Evolutionary conservation across 2,888 invertebrate genomes (phyloP).

Genomic region (Fissipunctia ypsillon): DNA sequence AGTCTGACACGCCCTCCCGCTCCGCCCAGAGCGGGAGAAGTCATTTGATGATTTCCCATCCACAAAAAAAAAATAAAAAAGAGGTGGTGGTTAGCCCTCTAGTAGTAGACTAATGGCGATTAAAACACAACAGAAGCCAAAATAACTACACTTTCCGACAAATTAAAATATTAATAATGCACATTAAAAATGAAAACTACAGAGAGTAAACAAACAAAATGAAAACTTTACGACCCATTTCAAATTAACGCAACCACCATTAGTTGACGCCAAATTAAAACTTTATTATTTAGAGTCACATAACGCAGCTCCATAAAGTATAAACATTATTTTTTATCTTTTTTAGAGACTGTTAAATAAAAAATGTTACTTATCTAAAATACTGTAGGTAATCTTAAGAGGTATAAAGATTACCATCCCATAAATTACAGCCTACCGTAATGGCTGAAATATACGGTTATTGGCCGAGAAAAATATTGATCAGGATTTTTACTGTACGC

Average conservation of each 20-base stretch:
- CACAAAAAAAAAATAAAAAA: too few relatives aligned
- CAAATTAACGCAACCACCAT: conserved; percentile 1
- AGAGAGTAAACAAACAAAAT: conserved; percentile 10
- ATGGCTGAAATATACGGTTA: conserved; percentile 68
- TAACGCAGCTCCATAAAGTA: conserved; percentile 14
- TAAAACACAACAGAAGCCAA: neutral
- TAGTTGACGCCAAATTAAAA: conserved; percentile 39
- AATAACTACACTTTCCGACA: neutral
- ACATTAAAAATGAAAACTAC: neutral
- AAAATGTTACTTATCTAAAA: conserved; percentile 47
- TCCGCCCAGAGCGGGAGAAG: too few relatives aligned
- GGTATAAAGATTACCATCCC: conserved; percentile 59
- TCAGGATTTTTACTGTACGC: conserved; percentile 44
- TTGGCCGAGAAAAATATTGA: conserved; percentile 64
- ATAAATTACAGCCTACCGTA: conserved; percentile 56
- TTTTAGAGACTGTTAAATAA: neutral
- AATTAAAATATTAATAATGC: neutral
- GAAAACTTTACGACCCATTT: conserved; percentile 18
- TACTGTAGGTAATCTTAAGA: conserved; percentile 32
- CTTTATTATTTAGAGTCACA: neutral
- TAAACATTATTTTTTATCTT: neutral
- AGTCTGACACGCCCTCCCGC: too few relatives aligned
- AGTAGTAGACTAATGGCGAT: neutral
- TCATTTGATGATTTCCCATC: too few relatives aligned
- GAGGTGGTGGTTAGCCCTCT: too few relatives aligned